phyloP scores from a whole-genome alignment of 1,140 invertebrate genomes.

The Scaptodrosophila lebanonensis region DNA sequence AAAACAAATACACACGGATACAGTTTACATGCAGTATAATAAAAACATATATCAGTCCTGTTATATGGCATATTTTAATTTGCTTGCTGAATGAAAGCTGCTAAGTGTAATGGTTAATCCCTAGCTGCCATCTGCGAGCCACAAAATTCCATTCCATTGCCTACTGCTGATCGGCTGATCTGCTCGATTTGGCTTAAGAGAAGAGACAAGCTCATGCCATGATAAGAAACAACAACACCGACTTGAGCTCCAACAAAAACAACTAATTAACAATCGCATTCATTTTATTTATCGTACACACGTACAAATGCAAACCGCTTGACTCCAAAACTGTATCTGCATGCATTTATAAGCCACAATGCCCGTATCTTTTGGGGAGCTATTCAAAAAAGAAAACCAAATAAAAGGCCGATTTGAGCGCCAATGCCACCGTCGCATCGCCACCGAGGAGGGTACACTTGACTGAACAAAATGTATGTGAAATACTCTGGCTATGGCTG shows the following conservation, averaged over 20 bases:
- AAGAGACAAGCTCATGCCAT: slow-evolving; percentile 47
- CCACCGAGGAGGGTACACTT: slow-evolving; percentile 49
- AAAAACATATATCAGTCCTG: too few relatives aligned
- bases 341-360: slow-evolving; percentile 62
- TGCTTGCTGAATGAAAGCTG: too few relatives aligned
- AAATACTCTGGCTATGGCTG: too few relatives aligned
- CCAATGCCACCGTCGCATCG: slow-evolving; percentile 14
- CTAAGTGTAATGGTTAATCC: too few relatives aligned
- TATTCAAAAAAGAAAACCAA: too few relatives aligned
- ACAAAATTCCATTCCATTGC: slow-evolving; percentile 19
- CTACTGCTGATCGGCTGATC: slow-evolving; percentile 37
- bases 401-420: not conserved
- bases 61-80: too few relatives aligned
- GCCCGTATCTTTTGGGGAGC: slow-evolving; percentile 4
- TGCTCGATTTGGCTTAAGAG: slow-evolving; percentile 23
- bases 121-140: too few relatives aligned
- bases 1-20: too few relatives aligned
- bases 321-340: slow-evolving; percentile 73
- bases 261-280: slow-evolving; percentile 74
- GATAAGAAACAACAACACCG: slow-evolving; percentile 19
- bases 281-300: slow-evolving; percentile 74
- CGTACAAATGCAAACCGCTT: slow-evolving; percentile 73
- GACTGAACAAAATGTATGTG: slow-evolving; percentile 72
- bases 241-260: slow-evolving; percentile 46
- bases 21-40: too few relatives aligned